Percentiles rank a stretch among this genome's conserved stretches.
Evolutionary conservation across 2,113 vertebrate genomes (phyloP).

Genomic region (Lepus europaeus): DNA sequence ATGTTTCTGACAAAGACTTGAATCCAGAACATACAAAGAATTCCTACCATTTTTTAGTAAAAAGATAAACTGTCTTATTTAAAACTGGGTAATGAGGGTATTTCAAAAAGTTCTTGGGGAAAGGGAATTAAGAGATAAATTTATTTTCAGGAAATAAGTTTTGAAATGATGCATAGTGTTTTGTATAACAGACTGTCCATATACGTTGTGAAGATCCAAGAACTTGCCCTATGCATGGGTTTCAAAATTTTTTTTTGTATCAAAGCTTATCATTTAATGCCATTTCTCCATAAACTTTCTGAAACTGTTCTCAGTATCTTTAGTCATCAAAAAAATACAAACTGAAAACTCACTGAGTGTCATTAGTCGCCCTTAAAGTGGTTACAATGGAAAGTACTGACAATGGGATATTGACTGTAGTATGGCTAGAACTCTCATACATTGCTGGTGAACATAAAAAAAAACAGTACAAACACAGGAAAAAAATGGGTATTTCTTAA

Average conservation of each 20-base stretch:
- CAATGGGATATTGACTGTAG: neutral
- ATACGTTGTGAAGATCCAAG: too few relatives aligned
- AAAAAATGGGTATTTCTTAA: conserved; percentile 4
- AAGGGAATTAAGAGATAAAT: too few relatives aligned
- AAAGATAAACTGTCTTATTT: neutral
- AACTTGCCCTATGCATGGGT: too few relatives aligned
- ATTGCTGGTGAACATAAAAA: neutral
- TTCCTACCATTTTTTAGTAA: neutral
- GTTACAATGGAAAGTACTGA: conserved; percentile 10
- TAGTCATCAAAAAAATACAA: neutral
- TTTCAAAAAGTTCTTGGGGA: too few relatives aligned
- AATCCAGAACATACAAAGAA: neutral
- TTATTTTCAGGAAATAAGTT: too few relatives aligned
- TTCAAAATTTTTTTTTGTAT: too few relatives aligned
- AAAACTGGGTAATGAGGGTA: neutral
- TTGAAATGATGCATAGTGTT: too few relatives aligned
- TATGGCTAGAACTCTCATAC: neutral
- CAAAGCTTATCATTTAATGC: too few relatives aligned
- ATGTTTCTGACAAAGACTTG: neutral
- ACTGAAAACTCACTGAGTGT: neutral
- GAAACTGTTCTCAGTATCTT: neutral
- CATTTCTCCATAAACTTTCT: too few relatives aligned
- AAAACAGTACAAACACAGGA: neutral
- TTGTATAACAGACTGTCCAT: too few relatives aligned
- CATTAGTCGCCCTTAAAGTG: neutral